Evolutionary conservation across 92 coral and sea anemone genomes (phyloP), one percentile per base, ranked within the genome.

Genomic region (Siderastrea siderea): DNA sequence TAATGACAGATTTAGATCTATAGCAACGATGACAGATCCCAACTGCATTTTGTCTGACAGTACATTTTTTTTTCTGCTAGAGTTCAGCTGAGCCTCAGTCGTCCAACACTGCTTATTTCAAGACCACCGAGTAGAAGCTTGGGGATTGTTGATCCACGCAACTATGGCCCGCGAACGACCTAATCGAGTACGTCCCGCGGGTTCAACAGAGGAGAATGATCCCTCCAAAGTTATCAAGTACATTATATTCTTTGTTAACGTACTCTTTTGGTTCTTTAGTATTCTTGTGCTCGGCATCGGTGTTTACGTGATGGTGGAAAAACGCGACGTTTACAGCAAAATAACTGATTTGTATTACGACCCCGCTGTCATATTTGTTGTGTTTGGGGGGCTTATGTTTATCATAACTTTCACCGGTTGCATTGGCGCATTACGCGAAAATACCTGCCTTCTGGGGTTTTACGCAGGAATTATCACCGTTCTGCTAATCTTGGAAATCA

Each of bases 391-490:
- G 0, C 53, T 97, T 0, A 43, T 96, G 86, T 94, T 96, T 68
- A 88, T 97, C 55, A 84, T 97, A 17, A 96, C 99, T 1, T 95
- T 97, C 71, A 89, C 96, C 45, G 99, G 99, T 2, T 96, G 98
- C 14, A 87, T 94, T 8, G 99, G 99, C 15, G 95, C 99, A 8
- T 83, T 97, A 47, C 94, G 99, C 3, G 99, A 97, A 83, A 97
- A 97, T 65, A 93, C 92, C 50, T 95, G 97, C 67, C 95, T 97
- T 15, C 88, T 97, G 43, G 73, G 84, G 0, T 45, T 95, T 74
- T 95, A 92, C 67, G 89, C 82, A 2, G 94, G 79, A 12, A 82
- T 81, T 17, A 82, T 95, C 3, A 85, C 79, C 5, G 45, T 91
- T 60, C 91, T 97, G 38, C 75, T 97, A 13, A 73, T 92, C 12